Percentiles rank a stretch among this genome's conserved stretches.
Conservation (phyloP, 2,888 invertebrate genomes). For the Muscina levida region DNA sequence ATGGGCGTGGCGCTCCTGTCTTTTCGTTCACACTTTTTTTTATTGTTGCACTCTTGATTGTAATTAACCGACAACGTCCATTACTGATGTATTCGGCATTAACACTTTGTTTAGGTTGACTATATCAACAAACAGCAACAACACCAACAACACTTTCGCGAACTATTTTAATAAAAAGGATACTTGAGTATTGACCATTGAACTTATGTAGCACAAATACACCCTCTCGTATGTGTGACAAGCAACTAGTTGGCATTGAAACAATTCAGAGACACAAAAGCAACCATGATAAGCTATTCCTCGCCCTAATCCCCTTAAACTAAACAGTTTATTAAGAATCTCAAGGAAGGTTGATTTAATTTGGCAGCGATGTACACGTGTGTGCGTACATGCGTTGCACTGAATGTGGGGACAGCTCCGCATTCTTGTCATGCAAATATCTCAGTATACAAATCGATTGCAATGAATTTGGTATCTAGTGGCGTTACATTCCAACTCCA, state of each 20-base stretch:
- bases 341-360: background rate
- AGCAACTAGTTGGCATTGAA: slow-evolving; percentile 57
- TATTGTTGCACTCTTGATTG: too few species aligned
- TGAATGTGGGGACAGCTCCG: too few species aligned
- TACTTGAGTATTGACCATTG: background rate
- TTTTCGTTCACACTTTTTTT: too few species aligned
- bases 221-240: slow-evolving; percentile 10
- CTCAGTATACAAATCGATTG: too few species aligned
- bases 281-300: background rate
- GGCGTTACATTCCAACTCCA: too few species aligned
- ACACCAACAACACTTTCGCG: background rate
- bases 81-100: too few species aligned
- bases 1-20: too few species aligned
- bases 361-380: background rate
- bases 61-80: too few species aligned
- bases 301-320: background rate
- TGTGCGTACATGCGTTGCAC: background rate
- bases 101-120: too few species aligned
- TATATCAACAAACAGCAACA: background rate
- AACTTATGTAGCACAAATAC: slow-evolving; percentile 16
- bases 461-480: too few species aligned
- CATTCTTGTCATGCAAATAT: too few species aligned
- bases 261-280: background rate
- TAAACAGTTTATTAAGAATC: background rate
- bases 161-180: background rate